These are phyloP conservation scores for Coregonus clupeaformis DNA, from an alignment of 2,113 vertebrate species.

Conservation along the genomic window DNA sequence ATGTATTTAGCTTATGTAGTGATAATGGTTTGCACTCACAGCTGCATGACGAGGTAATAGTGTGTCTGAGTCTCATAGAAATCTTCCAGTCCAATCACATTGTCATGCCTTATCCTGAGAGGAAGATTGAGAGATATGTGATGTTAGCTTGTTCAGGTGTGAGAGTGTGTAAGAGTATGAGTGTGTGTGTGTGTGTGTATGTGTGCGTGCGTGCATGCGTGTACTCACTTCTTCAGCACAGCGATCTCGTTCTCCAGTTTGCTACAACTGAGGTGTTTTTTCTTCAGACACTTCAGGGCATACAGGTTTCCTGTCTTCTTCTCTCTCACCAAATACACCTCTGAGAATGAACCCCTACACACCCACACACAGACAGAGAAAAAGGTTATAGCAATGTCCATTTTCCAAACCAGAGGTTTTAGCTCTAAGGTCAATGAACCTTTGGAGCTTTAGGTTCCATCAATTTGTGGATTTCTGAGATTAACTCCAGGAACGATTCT, in stretches of 20 bases:
- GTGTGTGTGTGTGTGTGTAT: background rate
- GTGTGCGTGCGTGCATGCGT: too few relatives aligned
- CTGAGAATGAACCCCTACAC: slow-evolving; percentile 89
- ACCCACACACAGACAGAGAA: slow-evolving; percentile 8
- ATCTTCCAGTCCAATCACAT: slow-evolving; percentile 91
- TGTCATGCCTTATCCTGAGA: slow-evolving; percentile 91
- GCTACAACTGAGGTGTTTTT: slow-evolving; percentile 81
- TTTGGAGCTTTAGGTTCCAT: too few relatives aligned
- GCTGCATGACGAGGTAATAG: slow-evolving; percentile 96
- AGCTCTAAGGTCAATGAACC: too few relatives aligned
- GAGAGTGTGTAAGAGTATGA: background rate
- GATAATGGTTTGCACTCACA: slow-evolving; percentile 80
- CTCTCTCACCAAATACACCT: slow-evolving; percentile 91
- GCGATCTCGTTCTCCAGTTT: slow-evolving; percentile 93
- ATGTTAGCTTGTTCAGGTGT: background rate
- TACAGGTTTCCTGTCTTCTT: slow-evolving; percentile 83
- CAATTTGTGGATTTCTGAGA: too few relatives aligned
- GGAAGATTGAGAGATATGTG: background rate
- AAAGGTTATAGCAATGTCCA: too few relatives aligned
- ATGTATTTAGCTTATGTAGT: background rate
- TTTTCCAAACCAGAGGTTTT: too few relatives aligned
- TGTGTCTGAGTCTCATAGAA: slow-evolving; percentile 92
- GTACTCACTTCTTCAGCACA: slow-evolving; percentile 85
- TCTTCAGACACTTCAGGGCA: slow-evolving; percentile 94
- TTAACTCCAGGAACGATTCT: too few relatives aligned